Percentiles rank a stretch among this genome's conserved stretches.
These are phyloP conservation scores for Diuraphis noxia DNA, from an alignment of 1,140 invertebrate species.

Conservation along the genomic window DNA sequence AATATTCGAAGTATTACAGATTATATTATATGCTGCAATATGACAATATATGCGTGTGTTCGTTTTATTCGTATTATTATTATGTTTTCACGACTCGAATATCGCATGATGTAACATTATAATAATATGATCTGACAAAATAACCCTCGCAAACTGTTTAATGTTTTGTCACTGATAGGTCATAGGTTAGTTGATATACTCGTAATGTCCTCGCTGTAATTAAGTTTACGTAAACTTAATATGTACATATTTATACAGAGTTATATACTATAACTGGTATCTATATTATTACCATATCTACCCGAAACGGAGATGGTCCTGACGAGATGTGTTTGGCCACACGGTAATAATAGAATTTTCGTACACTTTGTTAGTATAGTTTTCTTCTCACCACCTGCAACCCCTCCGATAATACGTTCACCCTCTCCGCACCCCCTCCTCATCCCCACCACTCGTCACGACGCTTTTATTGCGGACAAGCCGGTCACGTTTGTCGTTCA, in stretches of 20 bases:
- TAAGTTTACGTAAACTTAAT: neutral
- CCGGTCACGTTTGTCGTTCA: conserved; percentile 38
- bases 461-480: neutral
- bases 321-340: neutral
- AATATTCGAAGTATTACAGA: neutral
- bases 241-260: too few relatives aligned
- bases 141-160: neutral
- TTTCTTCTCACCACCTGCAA: conserved; percentile 1
- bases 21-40: neutral
- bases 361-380: conserved; percentile 27
- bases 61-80: neutral
- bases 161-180: neutral
- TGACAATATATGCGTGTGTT: neutral
- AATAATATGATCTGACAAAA: neutral
- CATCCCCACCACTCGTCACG: neutral
- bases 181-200: neutral
- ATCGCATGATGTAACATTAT: neutral
- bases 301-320: neutral
- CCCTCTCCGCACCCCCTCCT: too few relatives aligned
- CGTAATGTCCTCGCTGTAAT: neutral
- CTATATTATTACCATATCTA: neutral
- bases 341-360: conserved; percentile 31
- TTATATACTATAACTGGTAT: too few relatives aligned
- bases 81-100: neutral
- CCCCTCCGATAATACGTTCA: neutral